Conservation (phyloP, 2,113 vertebrate species). For the Camarhynchus parvulus region DNA sequence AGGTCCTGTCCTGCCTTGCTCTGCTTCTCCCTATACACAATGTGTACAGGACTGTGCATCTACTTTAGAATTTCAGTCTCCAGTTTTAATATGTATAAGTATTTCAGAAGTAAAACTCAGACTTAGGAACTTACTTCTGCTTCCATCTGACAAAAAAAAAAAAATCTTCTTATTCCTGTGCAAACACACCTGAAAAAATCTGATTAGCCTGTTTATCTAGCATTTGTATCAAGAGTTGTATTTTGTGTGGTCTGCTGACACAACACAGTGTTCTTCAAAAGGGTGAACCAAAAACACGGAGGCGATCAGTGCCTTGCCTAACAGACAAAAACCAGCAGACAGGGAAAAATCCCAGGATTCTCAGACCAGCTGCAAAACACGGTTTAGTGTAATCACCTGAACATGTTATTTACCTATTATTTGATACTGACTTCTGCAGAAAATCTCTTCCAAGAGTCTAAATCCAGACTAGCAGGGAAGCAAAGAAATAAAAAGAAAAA, state of each 20-base stretch:
- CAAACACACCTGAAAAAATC: background rate
- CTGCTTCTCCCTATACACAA: background rate
- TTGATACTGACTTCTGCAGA: background rate
- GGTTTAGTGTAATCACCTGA: background rate
- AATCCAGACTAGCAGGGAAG: background rate
- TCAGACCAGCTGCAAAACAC: background rate
- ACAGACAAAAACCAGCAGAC: background rate
- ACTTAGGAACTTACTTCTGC: background rate
- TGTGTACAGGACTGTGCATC: background rate
- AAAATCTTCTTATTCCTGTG: background rate
- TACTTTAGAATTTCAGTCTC: background rate
- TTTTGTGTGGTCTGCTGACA: background rate
- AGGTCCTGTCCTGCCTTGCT: background rate
- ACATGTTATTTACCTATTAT: background rate
- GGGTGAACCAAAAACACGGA: background rate
- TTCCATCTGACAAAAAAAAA: background rate
- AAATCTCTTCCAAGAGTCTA: background rate
- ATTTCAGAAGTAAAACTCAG: background rate
- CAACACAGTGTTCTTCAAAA: background rate
- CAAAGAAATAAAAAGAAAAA: background rate
- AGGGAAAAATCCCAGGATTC: background rate
- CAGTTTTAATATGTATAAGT: background rate
- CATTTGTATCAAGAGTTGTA: rapidly evolving
- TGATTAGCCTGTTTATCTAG: background rate
- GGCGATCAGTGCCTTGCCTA: background rate